A percentile compares a stretch with the other conserved stretches of the same genome.
phyloP scores from a whole-genome alignment of 2,888 invertebrate species.

The Emmelina monodactyla region DNA sequence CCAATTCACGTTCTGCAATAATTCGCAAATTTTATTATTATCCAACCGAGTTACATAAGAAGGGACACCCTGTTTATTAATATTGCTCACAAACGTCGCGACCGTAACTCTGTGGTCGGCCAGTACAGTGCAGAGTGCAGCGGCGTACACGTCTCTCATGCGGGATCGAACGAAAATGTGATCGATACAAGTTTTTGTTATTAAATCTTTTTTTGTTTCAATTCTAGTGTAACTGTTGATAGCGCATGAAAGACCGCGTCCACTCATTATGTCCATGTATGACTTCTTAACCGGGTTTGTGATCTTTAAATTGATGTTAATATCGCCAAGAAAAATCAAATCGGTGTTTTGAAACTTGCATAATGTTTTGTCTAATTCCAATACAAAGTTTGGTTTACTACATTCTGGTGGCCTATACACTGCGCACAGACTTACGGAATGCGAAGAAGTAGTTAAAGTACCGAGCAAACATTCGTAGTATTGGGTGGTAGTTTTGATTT shows the following conservation, averaged over 20 bases:
- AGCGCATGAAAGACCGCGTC: slow-evolving; percentile 12
- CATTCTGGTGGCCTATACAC: slow-evolving; percentile 14
- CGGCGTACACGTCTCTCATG: too few relatives aligned
- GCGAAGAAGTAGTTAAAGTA: slow-evolving; percentile 6
- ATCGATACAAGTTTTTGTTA: too few relatives aligned
- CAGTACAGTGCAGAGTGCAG: too few relatives aligned
- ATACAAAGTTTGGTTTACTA: slow-evolving; percentile 12
- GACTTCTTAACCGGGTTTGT: slow-evolving; percentile 1
- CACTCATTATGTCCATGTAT: slow-evolving; percentile 9
- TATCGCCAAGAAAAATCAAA: slow-evolving; percentile 7
- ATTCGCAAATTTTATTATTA: too few relatives aligned
- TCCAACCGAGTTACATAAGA: too few relatives aligned
- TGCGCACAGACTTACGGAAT: slow-evolving; percentile 10
- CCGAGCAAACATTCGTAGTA: slow-evolving; percentile 14
- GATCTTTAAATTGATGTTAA: slow-evolving; percentile 6
- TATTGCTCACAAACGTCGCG: too few relatives aligned
- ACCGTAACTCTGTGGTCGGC: too few relatives aligned
- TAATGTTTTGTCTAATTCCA: slow-evolving; percentile 8
- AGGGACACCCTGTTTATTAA: too few relatives aligned
- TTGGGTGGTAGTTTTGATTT: slow-evolving; percentile 3
- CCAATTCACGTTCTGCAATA: too few relatives aligned
- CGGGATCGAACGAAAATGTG: too few relatives aligned
- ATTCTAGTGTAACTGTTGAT: slow-evolving; percentile 13
- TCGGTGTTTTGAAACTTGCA: background rate
- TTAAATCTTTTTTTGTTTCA: slow-evolving; percentile 10